Conservation (phyloP, 2,113 vertebrate species). For the Nothocercus nigrocapillus region DNA sequence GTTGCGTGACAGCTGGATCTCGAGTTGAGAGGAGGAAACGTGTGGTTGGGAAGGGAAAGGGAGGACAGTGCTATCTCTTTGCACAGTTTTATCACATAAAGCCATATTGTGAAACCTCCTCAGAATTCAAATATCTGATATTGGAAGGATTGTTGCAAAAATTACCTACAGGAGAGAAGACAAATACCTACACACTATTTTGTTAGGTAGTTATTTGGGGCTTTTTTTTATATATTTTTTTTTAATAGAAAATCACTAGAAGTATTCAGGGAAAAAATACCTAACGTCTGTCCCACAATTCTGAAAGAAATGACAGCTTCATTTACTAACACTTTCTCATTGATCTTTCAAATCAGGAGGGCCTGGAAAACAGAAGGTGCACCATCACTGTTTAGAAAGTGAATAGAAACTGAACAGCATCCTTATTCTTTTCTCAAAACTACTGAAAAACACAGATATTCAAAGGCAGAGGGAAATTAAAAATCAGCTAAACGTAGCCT, state of each 20-base stretch:
- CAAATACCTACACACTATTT: neutral
- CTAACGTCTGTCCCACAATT: neutral
- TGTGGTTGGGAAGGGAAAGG: neutral
- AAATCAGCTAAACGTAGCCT: neutral
- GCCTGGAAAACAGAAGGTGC: neutral
- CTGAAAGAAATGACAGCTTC: neutral
- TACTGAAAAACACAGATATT: neutral
- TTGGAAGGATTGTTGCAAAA: neutral
- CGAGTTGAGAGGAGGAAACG: neutral
- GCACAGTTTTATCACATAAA: neutral
- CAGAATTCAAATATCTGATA: neutral
- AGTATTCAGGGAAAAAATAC: neutral
- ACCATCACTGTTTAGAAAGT: neutral
- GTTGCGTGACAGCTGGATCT: neutral
- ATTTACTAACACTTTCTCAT: neutral
- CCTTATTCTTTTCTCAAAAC: neutral
- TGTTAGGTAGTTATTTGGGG: neutral
- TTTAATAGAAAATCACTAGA: neutral
- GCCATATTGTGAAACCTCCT: neutral
- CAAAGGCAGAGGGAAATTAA: neutral
- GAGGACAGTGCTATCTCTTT: neutral
- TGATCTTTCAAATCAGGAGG: neutral
- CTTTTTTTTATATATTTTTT: neutral
- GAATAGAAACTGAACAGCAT: neutral
- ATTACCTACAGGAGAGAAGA: neutral